These are phyloP conservation scores for Apteryx owenii DNA, from an alignment of 2,113 vertebrate species.

Conservation along the genomic window DNA sequence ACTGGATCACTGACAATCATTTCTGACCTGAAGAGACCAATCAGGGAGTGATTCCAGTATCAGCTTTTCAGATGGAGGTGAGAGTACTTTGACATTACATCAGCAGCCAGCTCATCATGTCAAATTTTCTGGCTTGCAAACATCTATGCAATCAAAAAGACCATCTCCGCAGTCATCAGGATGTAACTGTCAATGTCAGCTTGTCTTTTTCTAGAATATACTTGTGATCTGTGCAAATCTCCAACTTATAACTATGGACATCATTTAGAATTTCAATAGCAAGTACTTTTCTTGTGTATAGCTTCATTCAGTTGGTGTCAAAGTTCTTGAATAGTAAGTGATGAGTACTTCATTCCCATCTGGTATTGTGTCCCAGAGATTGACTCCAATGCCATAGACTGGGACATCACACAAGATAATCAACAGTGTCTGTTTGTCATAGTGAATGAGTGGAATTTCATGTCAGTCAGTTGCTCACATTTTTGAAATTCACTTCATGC, in stretches of 20 bases:
- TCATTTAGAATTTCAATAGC: neutral
- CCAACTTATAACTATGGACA: neutral
- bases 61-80: neutral
- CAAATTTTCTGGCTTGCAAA: neutral
- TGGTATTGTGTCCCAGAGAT: neutral
- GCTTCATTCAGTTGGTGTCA: neutral
- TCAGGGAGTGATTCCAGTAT: neutral
- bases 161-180: neutral
- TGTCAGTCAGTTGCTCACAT: neutral
- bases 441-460: neutral
- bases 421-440: neutral
- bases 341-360: neutral
- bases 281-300: neutral
- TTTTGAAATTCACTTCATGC: neutral
- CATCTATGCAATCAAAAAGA: neutral
- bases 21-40: conserved; percentile 27
- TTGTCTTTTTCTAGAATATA: neutral
- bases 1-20: conserved; percentile 7
- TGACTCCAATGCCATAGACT: neutral
- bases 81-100: neutral
- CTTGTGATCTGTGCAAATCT: neutral
- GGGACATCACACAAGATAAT: neutral
- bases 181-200: neutral
- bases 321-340: neutral
- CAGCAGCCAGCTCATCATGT: neutral